Base-by-base conservation (phyloP, 2,888 invertebrate species). In the Netelia virgata region DNA sequence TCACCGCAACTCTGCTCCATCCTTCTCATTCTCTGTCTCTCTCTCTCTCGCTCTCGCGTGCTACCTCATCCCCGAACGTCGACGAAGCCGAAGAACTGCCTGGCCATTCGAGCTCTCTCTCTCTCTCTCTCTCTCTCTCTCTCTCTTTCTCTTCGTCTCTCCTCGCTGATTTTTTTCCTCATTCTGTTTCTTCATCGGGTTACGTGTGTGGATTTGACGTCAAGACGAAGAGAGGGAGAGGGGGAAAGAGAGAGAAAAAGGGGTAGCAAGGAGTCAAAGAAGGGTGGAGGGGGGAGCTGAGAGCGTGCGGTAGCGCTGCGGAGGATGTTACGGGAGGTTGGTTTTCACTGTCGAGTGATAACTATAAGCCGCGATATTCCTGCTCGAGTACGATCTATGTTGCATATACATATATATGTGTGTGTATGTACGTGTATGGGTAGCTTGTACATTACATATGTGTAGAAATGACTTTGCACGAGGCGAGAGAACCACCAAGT, bases 21-120 rank as follows among this genome's bases (percentile, higher is more conserved):
- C 55, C 23, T 5, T 68, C 14, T 43, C 43, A 59, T 43, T 72
- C 70, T n/a, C n/a, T n/a, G n/a, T 41, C 36, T 43, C 66, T 43
- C 11, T 20, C 23, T 28, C 69, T 61, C 18, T 61, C 50, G 36
- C 77, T 59, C 61, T 68, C 64, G 70, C 66, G 11, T 1, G 11
- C 47, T 14, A n/a, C 57, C 18, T 57, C 57, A 55, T 9, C 55
- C 55, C 8, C 18, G 57, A 18, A 55, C 75, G 50, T 53, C 80
- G 61, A 59, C 53, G 84, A 84, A 84, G 76, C 84, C 84, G 66
- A 84, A 81, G 80, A 84, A 84, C 72, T 76, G 83, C 75, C 76
- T 73, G 68, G 68, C 83, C 59, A 83, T 80, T 75, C 75, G 50
- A 50, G 63, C 64, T 73, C 47, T 14, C 14, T 64, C 57, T 66